Evolutionary conservation across 2,797 vertebrate genomes (phyloP), one percentile per base, ranked within the genome.

Genomic region (Myotis myotis): DNA sequence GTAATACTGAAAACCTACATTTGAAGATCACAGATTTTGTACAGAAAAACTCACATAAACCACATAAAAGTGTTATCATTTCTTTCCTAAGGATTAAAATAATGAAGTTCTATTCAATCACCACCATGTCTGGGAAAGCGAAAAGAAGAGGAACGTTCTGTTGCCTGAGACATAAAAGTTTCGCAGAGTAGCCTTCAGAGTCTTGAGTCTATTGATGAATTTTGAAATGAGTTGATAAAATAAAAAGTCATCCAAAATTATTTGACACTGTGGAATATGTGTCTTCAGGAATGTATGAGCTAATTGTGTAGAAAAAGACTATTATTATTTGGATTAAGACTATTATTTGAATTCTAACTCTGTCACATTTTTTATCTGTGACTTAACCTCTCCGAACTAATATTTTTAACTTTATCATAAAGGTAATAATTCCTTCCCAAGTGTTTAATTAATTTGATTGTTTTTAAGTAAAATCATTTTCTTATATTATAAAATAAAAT

Each of bases 11-110:
- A 93, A 92, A 38, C 22, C 30, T 71, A 11, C 30, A 51, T 92
- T 93, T 78, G 86, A 90, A 87, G 53, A 82, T 82, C 62, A 81
- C 41, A 90, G 47, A 49, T 82, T 92, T 75, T 47, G n/a, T 57
- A 47, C 9, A 57, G 19, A 64, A 90, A 74, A 86, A 53, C 3
- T 9, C 6, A 19, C n/a, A n/a, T 38, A 49, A 41, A 15, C 51
- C 44, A 85, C 9, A 57, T 62, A 81, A 71, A 81, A 71, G 7
- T 64, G 8, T 64, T 78, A 33, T 81, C 23, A 36, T 49, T 91
- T 51, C 13, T 49, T 30, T 19, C 13, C 71, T 57, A 16, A 51
- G 33, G 11, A 93, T 72, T 72, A 87, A 87, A 87, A 93, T 6
- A 78, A 47, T 64, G 33, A 76, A 8, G 1, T 33, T 76, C 33